Base-by-base conservation (phyloP, 1,140 invertebrate genomes). In the Dendroctonus ponderosae region DNA sequence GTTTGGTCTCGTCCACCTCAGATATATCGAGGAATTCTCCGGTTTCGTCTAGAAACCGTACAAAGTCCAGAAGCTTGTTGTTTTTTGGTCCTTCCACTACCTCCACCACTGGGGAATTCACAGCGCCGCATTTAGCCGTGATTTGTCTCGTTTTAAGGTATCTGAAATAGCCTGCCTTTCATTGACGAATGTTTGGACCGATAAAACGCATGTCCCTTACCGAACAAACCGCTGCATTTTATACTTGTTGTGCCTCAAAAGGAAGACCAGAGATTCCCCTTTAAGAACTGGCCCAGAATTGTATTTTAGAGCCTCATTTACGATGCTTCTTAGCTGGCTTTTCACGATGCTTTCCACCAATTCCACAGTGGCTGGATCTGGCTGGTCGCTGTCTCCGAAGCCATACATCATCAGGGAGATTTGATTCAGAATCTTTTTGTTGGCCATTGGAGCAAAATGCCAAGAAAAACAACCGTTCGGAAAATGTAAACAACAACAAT, bases 391-490 rank as follows among this genome's bases (percentile, higher is more conserved):
- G 71, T 89, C 88, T n/a, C 88, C 88, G 76, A 89, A 87, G 14
- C 87, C 87, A 76, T 86, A 85, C 87, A 89, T 87, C 86, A 89
- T 89, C 65, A 83, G 80, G 14, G 85, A 86, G 68, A 89, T 87
- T 75, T 87, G 85, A 74, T 1, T 83, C 26, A 26, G 26, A 26
- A 26, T 26, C 26, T 26, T 26, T 26, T 26, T 26, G 26, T 26
- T 26, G 26, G 26, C 26, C 26, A 26, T 26, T 26, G 26, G 26
- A 26, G 26, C 26, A 26, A 26, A 26, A 26, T 26, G 26, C 26
- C 26, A 26, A 3, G 26, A 26, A 26, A 26, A 26, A 26, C 26
- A 26, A 26, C 26, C 1, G 3, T 26, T 26, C 26, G 26, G 26
- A 26, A 26, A 26, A 26, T 26, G 26, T 26, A 26, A 26, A 26